These are phyloP conservation scores for Elysia chlorotica DNA, from an alignment of 1,140 invertebrate species.

Conservation along the genomic window DNA sequence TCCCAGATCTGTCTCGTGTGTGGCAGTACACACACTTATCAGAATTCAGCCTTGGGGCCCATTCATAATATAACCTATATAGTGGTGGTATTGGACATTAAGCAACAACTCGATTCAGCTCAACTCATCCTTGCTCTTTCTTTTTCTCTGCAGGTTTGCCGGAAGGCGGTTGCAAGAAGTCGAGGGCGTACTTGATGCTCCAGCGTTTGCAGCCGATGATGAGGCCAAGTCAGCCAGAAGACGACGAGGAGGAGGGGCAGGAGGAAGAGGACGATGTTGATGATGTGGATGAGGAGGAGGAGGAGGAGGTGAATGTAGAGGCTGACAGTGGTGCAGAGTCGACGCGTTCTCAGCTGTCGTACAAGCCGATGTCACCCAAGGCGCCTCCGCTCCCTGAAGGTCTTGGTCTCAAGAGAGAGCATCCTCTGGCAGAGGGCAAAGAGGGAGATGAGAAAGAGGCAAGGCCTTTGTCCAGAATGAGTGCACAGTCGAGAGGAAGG, in stretches of 20 bases:
- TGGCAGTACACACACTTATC: neutral
- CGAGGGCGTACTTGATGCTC: conserved; percentile 46
- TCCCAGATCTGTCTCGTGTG: neutral
- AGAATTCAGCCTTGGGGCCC: neutral
- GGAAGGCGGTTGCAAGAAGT: conserved; percentile 51
- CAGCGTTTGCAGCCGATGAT: conserved; percentile 32
- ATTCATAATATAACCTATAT: neutral
- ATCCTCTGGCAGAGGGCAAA: conserved; percentile 30
- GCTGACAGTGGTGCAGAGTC: conserved; percentile 19
- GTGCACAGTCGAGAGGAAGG: neutral
- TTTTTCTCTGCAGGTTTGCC: conserved; percentile 38
- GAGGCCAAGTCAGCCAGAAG: conserved; percentile 32
- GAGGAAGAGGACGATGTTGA: conserved; percentile 36
- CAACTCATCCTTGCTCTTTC: neutral
- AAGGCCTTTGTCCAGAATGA: neutral
- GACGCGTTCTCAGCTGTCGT: conserved; percentile 41
- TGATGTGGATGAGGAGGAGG: conserved; percentile 31
- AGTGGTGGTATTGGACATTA: neutral
- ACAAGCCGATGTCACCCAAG: conserved; percentile 52
- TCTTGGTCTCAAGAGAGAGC: conserved; percentile 40
- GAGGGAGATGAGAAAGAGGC: neutral
- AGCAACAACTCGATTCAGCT: neutral
- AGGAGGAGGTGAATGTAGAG: conserved; percentile 25
- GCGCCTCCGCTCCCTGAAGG: conserved; percentile 50
- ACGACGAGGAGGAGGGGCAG: conserved; percentile 32